phyloP scores from a whole-genome alignment of 2,888 invertebrate species.

The Calameuta pallipes region DNA sequence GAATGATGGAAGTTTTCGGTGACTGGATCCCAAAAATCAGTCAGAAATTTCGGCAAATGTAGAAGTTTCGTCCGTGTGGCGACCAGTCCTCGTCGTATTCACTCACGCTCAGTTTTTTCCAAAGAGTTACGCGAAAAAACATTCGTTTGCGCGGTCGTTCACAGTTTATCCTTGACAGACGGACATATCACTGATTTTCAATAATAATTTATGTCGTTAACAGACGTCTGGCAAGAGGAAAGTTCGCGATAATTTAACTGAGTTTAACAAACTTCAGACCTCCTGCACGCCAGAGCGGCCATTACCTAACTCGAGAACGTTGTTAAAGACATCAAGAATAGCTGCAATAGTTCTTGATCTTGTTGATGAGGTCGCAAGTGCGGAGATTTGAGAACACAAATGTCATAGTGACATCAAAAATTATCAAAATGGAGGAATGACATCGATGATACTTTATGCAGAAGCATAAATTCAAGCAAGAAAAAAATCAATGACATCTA shows the following conservation, averaged over 20 bases:
- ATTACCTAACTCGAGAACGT: constrained; percentile 16
- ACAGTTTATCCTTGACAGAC: not conserved
- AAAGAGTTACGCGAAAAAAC: constrained; percentile 44
- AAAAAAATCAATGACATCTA: not conserved
- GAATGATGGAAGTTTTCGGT: constrained; percentile 81
- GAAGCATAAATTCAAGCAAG: not conserved
- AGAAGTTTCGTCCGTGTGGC: constrained; percentile 35
- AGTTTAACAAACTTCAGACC: constrained; percentile 9
- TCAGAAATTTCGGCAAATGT: constrained; percentile 46
- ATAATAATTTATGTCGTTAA: not conserved
- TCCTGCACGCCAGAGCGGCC: constrained; percentile 32
- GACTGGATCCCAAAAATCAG: constrained; percentile 66
- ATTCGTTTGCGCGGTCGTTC: constrained; percentile 48
- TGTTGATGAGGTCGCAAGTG: not conserved
- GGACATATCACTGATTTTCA: not conserved
- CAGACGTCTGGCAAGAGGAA: not conserved
- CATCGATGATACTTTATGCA: no score
- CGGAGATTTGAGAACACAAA: not conserved
- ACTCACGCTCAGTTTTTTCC: constrained; percentile 40
- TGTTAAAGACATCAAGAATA: constrained; percentile 25
- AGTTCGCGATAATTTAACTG: constrained; percentile 13
- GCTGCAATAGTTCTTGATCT: not conserved
- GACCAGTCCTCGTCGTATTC: constrained; percentile 50
- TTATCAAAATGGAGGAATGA: not conserved
- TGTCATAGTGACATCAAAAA: not conserved